Conservation (phyloP, 2,888 invertebrate genomes). For the Stratiomys singularior region DNA sequence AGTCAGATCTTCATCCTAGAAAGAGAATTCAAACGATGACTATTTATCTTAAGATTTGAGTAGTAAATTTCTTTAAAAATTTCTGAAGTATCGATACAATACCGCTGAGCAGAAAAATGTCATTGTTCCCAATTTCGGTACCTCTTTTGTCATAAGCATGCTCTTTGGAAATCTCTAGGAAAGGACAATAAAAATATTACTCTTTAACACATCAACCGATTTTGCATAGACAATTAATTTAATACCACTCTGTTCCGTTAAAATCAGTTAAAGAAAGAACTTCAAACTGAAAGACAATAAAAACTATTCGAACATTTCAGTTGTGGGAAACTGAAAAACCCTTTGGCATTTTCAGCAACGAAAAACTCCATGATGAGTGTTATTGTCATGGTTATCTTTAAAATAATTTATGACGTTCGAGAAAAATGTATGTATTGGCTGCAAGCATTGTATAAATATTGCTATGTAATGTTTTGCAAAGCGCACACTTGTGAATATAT, state of each 20-base stretch:
- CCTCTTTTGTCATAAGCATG: slow-evolving; percentile 18
- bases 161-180: slow-evolving; percentile 28
- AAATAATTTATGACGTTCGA: background rate
- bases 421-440: background rate
- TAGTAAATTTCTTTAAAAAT: no score
- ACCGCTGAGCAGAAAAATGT: slow-evolving; percentile 43
- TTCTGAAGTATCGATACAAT: slow-evolving; percentile 32
- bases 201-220: background rate
- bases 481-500: slow-evolving; percentile 31
- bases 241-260: background rate
- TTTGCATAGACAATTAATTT: background rate
- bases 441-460: background rate
- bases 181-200: slow-evolving; percentile 23
- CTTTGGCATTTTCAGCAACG: slow-evolving; percentile 4
- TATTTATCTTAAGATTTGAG: no score
- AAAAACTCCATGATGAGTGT: slow-evolving; percentile 12
- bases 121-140: slow-evolving; percentile 6
- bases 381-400: background rate
- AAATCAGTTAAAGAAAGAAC: background rate
- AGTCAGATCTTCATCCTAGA: slow-evolving; percentile 87
- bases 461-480: slow-evolving; percentile 11
- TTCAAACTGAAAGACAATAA: background rate
- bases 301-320: background rate
- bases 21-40: no score
- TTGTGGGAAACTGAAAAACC: background rate